Evolutionary conservation across 2,797 vertebrate species (phyloP).

Genomic region (Spinibarbus caldwelli): DNA sequence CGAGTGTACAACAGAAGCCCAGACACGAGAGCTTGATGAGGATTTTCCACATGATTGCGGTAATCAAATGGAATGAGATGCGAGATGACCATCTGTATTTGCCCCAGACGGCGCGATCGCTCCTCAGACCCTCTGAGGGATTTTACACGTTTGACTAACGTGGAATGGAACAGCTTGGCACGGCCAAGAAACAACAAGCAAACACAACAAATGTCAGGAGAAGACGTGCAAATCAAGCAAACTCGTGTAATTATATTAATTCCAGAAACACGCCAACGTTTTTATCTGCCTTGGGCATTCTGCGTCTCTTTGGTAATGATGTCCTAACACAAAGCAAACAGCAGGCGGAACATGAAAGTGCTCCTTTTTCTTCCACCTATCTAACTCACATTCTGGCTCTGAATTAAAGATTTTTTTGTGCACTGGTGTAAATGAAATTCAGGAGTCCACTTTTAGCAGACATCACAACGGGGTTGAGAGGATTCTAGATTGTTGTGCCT

Average conservation of each 20-base stretch:
- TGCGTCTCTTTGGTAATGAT: slow-evolving; percentile 50
- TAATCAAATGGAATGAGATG: slow-evolving; percentile 71
- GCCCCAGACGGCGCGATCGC: slow-evolving; percentile 57
- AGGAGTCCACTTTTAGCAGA: slow-evolving; percentile 25
- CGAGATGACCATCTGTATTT: slow-evolving; percentile 68
- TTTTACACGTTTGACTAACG: slow-evolving; percentile 60
- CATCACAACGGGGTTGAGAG: slow-evolving; percentile 40
- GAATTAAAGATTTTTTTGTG: slow-evolving; percentile 6
- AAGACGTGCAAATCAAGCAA: slow-evolving; percentile 67
- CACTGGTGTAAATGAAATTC: slow-evolving; percentile 39
- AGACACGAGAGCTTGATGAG: slow-evolving; percentile 61
- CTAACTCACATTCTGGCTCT: background rate
- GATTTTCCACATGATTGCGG: slow-evolving; percentile 74
- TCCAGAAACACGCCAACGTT: slow-evolving; percentile 60
- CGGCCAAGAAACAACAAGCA: slow-evolving; percentile 36
- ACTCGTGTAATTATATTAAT: slow-evolving; percentile 72
- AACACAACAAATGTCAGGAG: slow-evolving; percentile 66
- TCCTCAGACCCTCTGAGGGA: slow-evolving; percentile 60
- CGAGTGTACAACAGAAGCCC: slow-evolving; percentile 15
- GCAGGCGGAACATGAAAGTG: slow-evolving; percentile 36
- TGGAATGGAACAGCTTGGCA: slow-evolving; percentile 51
- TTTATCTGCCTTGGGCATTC: slow-evolving; percentile 49
- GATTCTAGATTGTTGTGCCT: slow-evolving; percentile 57
- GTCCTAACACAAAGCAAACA: slow-evolving; percentile 51
- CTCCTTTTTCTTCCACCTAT: background rate